Conservation (phyloP, 1,140 invertebrate genomes). For the Eupristina koningsbergeri region DNA sequence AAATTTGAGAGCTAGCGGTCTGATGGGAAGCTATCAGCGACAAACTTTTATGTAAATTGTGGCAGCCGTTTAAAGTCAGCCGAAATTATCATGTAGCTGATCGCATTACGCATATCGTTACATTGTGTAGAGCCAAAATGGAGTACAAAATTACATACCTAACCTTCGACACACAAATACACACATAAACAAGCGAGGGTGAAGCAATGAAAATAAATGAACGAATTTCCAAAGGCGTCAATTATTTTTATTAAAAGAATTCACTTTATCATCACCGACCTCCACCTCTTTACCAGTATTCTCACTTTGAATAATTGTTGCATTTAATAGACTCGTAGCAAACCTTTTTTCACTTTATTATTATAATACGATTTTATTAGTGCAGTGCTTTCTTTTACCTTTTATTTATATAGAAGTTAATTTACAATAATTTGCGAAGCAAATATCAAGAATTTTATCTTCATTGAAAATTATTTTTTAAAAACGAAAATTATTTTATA, state of each 20-base stretch:
- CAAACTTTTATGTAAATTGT: slow-evolving; percentile 48
- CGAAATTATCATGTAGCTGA: slow-evolving; percentile 45
- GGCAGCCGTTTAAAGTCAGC: slow-evolving; percentile 15
- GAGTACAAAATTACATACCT: too few relatives aligned
- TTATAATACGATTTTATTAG: background rate
- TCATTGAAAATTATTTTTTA: too few relatives aligned
- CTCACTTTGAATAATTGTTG: slow-evolving; percentile 22
- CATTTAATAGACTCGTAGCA: background rate
- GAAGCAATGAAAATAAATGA: background rate
- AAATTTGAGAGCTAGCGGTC: slow-evolving; percentile 9
- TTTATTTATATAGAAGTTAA: too few relatives aligned
- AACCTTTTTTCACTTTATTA: slow-evolving; percentile 22
- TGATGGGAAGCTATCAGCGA: background rate
- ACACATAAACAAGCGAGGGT: too few relatives aligned
- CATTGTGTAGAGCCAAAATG: background rate
- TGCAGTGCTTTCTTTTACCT: background rate
- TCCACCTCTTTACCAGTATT: background rate
- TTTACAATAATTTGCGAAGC: too few relatives aligned
- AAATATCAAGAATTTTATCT: too few relatives aligned
- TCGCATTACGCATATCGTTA: background rate
- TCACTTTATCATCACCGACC: background rate
- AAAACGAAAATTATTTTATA: too few relatives aligned
- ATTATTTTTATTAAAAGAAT: slow-evolving; percentile 44
- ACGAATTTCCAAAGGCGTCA: background rate
- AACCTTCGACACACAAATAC: too few relatives aligned